These are phyloP conservation scores for Drosophila tsacasi DNA, from an alignment of 1,140 invertebrate species.

Conservation along the genomic window DNA sequence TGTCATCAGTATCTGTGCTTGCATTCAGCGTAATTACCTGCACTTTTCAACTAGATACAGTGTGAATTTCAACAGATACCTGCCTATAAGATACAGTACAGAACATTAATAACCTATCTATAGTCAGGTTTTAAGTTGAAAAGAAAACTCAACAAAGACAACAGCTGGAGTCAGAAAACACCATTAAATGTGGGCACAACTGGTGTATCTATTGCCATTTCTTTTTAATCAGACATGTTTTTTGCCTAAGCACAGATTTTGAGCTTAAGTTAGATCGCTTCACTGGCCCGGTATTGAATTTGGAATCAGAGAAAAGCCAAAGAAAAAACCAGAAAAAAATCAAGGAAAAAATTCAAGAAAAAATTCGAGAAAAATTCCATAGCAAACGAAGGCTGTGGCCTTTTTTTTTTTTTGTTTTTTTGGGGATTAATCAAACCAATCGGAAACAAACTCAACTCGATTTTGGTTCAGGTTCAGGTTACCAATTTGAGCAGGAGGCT, in stretches of 20 bases:
- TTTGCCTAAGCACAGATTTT: conserved; percentile 1
- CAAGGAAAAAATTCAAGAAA: background rate
- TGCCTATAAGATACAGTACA: background rate
- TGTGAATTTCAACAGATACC: background rate
- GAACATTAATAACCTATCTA: background rate
- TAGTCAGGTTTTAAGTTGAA: background rate
- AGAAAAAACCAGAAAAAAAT: background rate
- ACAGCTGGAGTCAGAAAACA: background rate
- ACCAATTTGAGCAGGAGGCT: background rate
- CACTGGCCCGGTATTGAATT: conserved; percentile 9
- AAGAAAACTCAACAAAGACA: too few species aligned
- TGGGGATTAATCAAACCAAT: conserved; percentile 39
- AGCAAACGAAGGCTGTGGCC: background rate
- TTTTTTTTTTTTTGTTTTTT: background rate
- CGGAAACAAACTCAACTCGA: conserved; percentile 28
- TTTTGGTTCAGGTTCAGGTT: conserved; percentile 19
- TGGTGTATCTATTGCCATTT: background rate
- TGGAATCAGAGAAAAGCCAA: background rate
- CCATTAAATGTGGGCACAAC: background rate
- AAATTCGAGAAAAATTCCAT: background rate
- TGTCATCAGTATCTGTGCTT: background rate
- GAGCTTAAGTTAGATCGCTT: conserved; percentile 17
- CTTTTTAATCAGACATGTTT: conserved; percentile 8
- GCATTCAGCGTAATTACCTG: background rate
- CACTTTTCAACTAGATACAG: background rate